These are phyloP conservation scores for Pelecanus crispus DNA, from an alignment of 2,113 vertebrate species.

Conservation along the genomic window DNA sequence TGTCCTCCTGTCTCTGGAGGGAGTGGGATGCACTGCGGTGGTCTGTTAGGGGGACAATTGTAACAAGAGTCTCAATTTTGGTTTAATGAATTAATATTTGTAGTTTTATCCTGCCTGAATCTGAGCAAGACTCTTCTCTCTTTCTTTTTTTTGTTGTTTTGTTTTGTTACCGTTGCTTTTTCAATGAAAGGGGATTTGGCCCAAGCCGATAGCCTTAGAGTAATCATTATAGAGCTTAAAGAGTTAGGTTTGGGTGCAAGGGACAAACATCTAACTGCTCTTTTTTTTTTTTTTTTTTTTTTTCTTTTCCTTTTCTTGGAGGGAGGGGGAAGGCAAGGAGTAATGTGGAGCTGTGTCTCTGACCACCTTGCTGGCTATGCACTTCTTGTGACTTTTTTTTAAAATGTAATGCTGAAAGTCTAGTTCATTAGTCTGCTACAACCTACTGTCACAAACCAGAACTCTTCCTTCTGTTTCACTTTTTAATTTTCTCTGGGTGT, in stretches of 20 bases:
- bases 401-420: neutral
- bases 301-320: neutral
- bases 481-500: slow-evolving; percentile 29
- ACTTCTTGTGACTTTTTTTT: neutral
- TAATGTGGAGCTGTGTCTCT: neutral
- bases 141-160: neutral
- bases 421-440: neutral
- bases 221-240: neutral
- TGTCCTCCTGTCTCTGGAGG: neutral
- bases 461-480: slow-evolving; percentile 40
- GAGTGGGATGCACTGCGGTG: neutral
- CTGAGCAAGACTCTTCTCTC: neutral
- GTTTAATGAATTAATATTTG: neutral
- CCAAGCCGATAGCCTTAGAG: neutral
- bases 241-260: neutral
- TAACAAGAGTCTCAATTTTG: neutral
- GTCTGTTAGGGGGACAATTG: neutral
- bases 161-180: neutral
- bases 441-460: neutral
- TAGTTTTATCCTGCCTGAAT: neutral
- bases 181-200: neutral
- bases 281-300: neutral
- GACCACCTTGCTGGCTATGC: neutral
- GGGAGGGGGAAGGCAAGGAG: neutral
- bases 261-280: neutral